Evolutionary conservation across 2,113 vertebrate genomes (phyloP).

Genomic region (Equus przewalskii): DNA sequence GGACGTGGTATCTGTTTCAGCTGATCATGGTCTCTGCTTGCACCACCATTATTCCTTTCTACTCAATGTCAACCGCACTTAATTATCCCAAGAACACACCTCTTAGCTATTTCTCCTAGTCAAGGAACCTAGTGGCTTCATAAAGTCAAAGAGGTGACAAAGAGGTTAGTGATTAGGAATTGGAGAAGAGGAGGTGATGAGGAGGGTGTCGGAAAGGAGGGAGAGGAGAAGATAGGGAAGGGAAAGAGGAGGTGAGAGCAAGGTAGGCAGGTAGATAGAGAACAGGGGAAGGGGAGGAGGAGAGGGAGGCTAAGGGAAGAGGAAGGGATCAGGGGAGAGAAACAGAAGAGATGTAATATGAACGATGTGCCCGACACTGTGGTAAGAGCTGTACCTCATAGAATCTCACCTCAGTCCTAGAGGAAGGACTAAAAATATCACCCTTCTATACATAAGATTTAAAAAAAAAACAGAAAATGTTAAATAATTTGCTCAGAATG

Average conservation of each 20-base stretch:
- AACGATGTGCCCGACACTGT: no score
- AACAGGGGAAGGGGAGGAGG: not conserved
- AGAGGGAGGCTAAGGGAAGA: not conserved
- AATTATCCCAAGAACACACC: not conserved
- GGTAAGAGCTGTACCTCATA: not conserved
- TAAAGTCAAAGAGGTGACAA: no score
- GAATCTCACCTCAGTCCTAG: not conserved
- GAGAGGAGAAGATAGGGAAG: not conserved
- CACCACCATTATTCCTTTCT: not conserved
- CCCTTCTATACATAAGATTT: no score
- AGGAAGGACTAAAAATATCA: not conserved
- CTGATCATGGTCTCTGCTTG: not conserved
- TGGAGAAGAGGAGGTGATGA: not conserved
- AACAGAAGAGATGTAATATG: not conserved
- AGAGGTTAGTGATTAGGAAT: not conserved
- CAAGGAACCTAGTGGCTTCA: not conserved
- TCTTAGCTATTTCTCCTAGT: not conserved
- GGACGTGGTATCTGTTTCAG: not conserved
- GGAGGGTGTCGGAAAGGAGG: not conserved
- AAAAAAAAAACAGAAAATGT: no score
- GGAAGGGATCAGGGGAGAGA: not conserved
- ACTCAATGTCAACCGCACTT: not conserved
- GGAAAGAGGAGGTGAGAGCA: not conserved
- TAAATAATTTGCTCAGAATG: not conserved
- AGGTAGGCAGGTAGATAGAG: no score